Evolutionary conservation across 2,888 invertebrate genomes (phyloP).

Genomic region (Brachyptera putata): DNA sequence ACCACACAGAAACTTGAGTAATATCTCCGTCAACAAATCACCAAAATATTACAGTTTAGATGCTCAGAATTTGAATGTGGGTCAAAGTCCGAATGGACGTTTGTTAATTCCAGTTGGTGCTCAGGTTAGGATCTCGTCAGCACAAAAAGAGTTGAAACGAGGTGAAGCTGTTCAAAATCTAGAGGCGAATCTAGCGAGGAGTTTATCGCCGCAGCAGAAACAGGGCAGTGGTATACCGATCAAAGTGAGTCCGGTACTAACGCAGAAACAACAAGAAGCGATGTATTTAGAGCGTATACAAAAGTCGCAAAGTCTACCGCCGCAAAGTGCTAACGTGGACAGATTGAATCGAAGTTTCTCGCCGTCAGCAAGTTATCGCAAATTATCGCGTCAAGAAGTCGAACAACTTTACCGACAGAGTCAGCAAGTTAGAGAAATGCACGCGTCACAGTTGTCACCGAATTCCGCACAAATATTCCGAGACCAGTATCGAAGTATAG

Average conservation of each 20-base stretch:
- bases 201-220: background rate
- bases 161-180: conserved; percentile 2
- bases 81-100: background rate
- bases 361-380: conserved; percentile 12
- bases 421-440: conserved; percentile 20
- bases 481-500: conserved; percentile 19
- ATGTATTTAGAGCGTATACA: background rate
- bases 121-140: background rate
- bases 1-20: background rate
- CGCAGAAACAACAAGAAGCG: conserved; percentile 3
- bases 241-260: background rate
- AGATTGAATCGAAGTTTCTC: conserved; percentile 2
- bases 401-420: conserved; percentile 29
- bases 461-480: background rate
- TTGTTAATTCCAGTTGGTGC: conserved; percentile 6
- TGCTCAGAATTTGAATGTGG: background rate
- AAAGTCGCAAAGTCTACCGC: conserved; percentile 1
- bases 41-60: conserved; percentile 14
- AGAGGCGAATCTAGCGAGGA: conserved; percentile 6
- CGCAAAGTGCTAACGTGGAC: background rate
- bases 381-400: conserved; percentile 28
- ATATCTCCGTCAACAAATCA: background rate
- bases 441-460: conserved; percentile 20
- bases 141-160: background rate
- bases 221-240: background rate